Evolutionary conservation across 2,797 vertebrate genomes (phyloP), one percentile per base, ranked within the genome.

Genomic region (Pipistrellus kuhlii): DNA sequence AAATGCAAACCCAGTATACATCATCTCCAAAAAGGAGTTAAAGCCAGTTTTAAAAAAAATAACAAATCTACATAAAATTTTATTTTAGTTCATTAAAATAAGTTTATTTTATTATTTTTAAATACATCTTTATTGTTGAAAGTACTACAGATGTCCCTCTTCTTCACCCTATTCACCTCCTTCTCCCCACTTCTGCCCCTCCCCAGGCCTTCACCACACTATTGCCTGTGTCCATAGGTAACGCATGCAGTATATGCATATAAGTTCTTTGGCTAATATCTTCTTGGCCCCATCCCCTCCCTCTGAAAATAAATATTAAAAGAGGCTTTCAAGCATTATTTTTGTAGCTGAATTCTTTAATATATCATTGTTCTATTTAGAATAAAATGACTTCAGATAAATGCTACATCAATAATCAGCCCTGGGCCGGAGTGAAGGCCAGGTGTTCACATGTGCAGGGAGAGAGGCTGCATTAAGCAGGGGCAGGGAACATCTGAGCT

Each of bases 351-450:
- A 35, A 38, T 71, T 35, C 53, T 53, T 59, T 51, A 69, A 46
- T 14, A 68, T 4, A 41, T 18, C 48, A 7, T 30, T 46, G 85
- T 44, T 68, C 35, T 68, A 7, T 86, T 30, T 8, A 72, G n/a
- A 89, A 85, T 3, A 90, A 72, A 86, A 71, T 83, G 69, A 78
- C 14, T 35, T 90, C 72, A 83, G 41, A 75, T 35, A 66, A 68
- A 6, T 14, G 20, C 59, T 35, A 21, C 5, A 53, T 25, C n/a
- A 51, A 15, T 2, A 44, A 46, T 25, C 25, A 75, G 38, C n/a
- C 69, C 59, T 44, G 20, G n/a, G 23, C 64, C 71, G 20, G 27
- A 14, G 2, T 35, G 53, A 35, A 46, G 14, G 81, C n/a, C 3
- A n/a, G 68, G 7, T 5, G 3, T n/a, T 7, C 3, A 2, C n/a